Conservation (phyloP, 2,888 invertebrate genomes). For the Drymonia ruficornis region DNA sequence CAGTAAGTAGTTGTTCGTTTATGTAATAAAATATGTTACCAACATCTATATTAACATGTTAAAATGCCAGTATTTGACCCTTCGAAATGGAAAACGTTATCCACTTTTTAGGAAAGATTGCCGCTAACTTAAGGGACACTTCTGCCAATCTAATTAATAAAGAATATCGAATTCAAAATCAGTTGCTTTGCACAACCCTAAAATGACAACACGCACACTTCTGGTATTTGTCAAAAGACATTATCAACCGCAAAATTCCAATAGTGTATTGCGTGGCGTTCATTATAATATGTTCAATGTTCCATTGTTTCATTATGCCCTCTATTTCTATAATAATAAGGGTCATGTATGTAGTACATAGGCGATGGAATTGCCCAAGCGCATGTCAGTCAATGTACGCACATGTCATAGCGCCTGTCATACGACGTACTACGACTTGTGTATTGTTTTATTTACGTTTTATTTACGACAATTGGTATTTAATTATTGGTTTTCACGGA, state of each 20-base stretch:
- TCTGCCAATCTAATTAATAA: neutral
- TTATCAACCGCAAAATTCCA: constrained; percentile 30
- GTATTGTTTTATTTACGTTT: neutral
- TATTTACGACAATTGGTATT: constrained; percentile 7
- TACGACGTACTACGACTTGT: neutral
- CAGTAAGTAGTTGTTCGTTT: too few species aligned
- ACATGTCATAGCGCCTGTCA: constrained; percentile 39
- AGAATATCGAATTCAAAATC: neutral
- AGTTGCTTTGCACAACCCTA: constrained; percentile 3
- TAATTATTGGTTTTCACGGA: too few species aligned
- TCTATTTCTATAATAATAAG: constrained; percentile 7
- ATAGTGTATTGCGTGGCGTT: constrained; percentile 21
- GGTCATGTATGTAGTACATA: constrained; percentile 9
- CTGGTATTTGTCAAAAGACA: constrained; percentile 33
- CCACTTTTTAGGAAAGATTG: too few species aligned
- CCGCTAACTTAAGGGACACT: too few species aligned
- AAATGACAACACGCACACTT: constrained; percentile 14
- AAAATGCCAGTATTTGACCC: too few species aligned
- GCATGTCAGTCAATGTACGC: constrained; percentile 50
- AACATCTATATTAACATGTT: too few species aligned
- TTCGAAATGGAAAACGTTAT: too few species aligned
- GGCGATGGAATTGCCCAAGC: constrained; percentile 27
- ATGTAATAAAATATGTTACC: too few species aligned
- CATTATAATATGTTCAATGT: constrained; percentile 13
- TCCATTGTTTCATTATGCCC: constrained; percentile 12